A percentile compares a stretch with the other conserved stretches of the same genome.
phyloP scores from a whole-genome alignment of 1,140 invertebrate genomes.

The Teleopsis dalmanni region DNA sequence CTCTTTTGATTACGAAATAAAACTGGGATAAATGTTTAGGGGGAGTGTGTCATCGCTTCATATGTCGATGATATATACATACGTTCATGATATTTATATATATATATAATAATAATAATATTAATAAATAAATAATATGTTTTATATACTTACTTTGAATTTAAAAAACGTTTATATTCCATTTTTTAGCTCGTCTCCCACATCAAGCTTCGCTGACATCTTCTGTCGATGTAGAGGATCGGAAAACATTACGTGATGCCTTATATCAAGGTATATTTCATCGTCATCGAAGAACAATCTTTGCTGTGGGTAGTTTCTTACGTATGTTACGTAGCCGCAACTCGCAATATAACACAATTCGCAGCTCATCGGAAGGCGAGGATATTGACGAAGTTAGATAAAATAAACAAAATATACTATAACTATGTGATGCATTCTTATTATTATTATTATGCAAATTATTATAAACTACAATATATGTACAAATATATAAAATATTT shows the following conservation, averaged over 20 bases:
- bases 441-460: too few species aligned
- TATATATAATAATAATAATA: neutral
- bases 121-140: neutral
- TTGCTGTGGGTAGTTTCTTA: constrained; percentile 69
- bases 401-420: constrained; percentile 17
- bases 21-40: too few species aligned
- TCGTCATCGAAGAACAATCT: constrained; percentile 68
- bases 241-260: constrained; percentile 56
- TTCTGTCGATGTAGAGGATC: constrained; percentile 42
- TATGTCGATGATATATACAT: neutral
- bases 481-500: too few species aligned
- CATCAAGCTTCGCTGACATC: constrained; percentile 44
- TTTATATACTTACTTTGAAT: neutral
- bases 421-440: too few species aligned
- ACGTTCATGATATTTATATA: neutral
- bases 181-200: constrained; percentile 32
- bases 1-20: too few species aligned
- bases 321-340: constrained; percentile 72
- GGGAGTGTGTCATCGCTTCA: neutral
- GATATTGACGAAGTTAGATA: constrained; percentile 44
- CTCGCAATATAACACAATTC: constrained; percentile 71
- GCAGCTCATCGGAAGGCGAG: constrained; percentile 44
- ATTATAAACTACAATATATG: too few species aligned
- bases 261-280: constrained; percentile 74
- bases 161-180: neutral